Conservation (phyloP, 37 sponge, comb jelly and placozoan species). For the Dysidea cf. avara region DNA sequence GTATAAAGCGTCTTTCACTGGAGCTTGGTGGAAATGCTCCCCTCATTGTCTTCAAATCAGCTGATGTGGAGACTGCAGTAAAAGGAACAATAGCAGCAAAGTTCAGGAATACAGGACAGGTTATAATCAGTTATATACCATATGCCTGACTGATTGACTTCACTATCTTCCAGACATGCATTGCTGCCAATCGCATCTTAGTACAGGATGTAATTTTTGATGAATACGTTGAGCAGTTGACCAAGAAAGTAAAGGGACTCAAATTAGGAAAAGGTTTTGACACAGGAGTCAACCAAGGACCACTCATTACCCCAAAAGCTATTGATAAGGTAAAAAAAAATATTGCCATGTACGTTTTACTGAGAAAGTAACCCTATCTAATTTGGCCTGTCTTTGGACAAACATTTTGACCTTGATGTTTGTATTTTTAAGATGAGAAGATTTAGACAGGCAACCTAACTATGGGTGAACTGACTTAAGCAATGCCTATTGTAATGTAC, state of each 20-base stretch:
- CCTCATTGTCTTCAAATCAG: conserved; percentile 90
- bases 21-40: conserved; percentile 98
- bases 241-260: conserved; percentile 41
- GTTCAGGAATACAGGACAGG: conserved; percentile 91
- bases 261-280: conserved; percentile 74
- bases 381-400: not conserved
- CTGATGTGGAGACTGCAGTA: conserved; percentile 80
- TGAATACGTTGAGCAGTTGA: conserved; percentile 66
- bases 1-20: conserved; percentile 79
- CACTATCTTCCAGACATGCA: conserved; percentile 47
- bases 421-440: not conserved
- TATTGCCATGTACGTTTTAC: not conserved
- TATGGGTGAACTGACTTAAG: not conserved
- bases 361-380: not conserved
- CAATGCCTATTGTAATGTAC: not conserved
- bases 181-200: conserved; percentile 65
- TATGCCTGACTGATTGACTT: too few species aligned
- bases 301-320: conserved; percentile 83
- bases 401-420: not conserved
- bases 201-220: conserved; percentile 82
- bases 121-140: conserved; percentile 45
- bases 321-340: conserved; percentile 64
- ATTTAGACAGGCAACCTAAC: not conserved
- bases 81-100: conserved; percentile 71
- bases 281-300: conserved; percentile 75